phyloP scores from a whole-genome alignment of 30 jellyfish, hydroid and myxozoan genomes.

The Rhopilema esculentum region DNA sequence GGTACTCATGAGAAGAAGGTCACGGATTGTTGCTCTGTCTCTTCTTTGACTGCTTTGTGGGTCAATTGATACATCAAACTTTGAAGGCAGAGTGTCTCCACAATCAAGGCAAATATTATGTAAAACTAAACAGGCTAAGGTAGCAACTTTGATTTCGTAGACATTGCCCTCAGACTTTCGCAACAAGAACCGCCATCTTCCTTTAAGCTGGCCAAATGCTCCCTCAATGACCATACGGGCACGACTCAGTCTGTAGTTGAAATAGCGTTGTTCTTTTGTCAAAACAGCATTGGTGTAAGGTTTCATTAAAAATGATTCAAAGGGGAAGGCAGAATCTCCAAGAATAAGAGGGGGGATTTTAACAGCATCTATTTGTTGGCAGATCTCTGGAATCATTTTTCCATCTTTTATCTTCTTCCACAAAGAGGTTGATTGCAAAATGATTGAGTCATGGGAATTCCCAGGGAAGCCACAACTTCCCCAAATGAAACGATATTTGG shows the following conservation, averaged over 20 bases:
- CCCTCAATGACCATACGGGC: constrained; percentile 74
- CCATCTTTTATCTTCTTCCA: background rate
- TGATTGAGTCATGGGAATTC: constrained; percentile 43
- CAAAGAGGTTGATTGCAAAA: background rate
- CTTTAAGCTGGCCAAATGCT: constrained; percentile 7
- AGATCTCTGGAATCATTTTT: background rate
- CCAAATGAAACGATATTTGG: constrained; percentile 64
- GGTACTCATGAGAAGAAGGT: constrained; percentile 46
- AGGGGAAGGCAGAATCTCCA: constrained; percentile 52
- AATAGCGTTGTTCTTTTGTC: constrained; percentile 25
- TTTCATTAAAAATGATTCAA: constrained; percentile 19
- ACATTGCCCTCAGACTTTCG: constrained; percentile 64
- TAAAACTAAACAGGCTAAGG: constrained; percentile 70
- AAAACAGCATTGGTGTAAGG: constrained; percentile 33
- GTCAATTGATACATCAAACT: constrained; percentile 47
- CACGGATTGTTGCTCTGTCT: constrained; percentile 39
- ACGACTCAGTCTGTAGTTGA: constrained; percentile 59
- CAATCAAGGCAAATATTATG: constrained; percentile 66
- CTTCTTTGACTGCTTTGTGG: constrained; percentile 46
- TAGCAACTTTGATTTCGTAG: constrained; percentile 39
- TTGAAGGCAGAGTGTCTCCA: constrained; percentile 57
- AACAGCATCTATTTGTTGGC: constrained; percentile 25
- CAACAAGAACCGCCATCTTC: constrained; percentile 63
- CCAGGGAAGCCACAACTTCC: constrained; percentile 77
- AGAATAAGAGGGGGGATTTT: constrained; percentile 30